Evolutionary conservation across 2,113 vertebrate genomes (phyloP).

Genomic region (Microtus richardsoni): DNA sequence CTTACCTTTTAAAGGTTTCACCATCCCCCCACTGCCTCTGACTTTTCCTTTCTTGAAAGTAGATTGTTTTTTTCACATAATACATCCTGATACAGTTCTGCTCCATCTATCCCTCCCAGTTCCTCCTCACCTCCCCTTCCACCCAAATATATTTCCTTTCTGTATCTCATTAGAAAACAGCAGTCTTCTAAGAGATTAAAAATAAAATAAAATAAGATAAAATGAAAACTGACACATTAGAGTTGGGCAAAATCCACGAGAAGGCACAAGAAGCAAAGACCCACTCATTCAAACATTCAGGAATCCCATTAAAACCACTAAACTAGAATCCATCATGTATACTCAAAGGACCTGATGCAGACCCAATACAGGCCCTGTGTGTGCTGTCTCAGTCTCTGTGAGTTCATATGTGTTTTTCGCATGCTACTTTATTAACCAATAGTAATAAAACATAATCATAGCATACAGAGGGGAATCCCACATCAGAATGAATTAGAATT

Average conservation of each 20-base stretch:
- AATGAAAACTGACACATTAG: background rate
- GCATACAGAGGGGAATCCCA: no score
- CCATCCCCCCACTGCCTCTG: no score
- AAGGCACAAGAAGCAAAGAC: background rate
- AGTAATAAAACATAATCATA: no score
- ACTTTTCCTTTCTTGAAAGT: background rate
- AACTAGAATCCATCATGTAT: background rate
- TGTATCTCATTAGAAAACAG: background rate
- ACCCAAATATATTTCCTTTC: background rate
- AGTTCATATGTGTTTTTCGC: background rate
- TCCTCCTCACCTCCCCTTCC: background rate
- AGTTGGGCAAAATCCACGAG: background rate
- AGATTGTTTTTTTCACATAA: background rate
- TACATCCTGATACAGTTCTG: background rate
- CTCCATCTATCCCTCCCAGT: background rate
- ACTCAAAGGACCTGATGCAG: background rate
- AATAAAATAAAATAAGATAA: background rate
- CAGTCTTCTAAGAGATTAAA: background rate
- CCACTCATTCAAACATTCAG: background rate
- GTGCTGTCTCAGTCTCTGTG: no score
- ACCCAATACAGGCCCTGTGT: background rate
- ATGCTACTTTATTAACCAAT: background rate
- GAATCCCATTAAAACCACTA: background rate
- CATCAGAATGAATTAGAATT: background rate
- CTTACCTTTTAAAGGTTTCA: background rate